These are phyloP conservation scores for Sussaba pulchella DNA, from an alignment of 2,888 invertebrate genomes.

Conservation along the genomic window DNA sequence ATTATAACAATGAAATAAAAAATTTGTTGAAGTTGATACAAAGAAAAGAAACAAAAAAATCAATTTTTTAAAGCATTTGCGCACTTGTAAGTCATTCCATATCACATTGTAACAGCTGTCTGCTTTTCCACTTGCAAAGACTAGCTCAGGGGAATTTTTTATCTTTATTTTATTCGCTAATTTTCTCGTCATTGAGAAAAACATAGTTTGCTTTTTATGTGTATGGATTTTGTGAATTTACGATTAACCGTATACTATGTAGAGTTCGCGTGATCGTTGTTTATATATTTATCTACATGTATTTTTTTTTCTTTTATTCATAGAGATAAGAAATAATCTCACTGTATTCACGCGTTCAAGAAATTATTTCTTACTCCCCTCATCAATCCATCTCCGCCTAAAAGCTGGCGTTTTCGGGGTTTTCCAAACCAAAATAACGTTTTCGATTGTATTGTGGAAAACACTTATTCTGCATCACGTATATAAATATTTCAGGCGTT, in stretches of 20 bases:
- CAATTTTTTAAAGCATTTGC: conserved; percentile 31
- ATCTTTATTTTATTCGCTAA: conserved; percentile 25
- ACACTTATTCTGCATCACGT: conserved; percentile 22
- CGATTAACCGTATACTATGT: not conserved
- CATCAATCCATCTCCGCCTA: too few species aligned
- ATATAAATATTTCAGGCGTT: conserved; percentile 44
- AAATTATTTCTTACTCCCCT: too few species aligned
- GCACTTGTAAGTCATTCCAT: conserved; percentile 72
- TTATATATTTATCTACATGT: not conserved
- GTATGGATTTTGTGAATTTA: not conserved
- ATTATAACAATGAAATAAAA: conserved; percentile 66
- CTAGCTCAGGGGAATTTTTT: conserved; percentile 78
- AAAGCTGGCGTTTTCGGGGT: too few species aligned
- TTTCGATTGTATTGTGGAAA: conserved; percentile 11
- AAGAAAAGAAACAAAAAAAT: conserved; percentile 49
- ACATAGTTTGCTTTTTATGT: not conserved
- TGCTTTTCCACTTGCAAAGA: conserved; percentile 76
- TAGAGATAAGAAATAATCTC: not conserved
- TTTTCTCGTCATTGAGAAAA: conserved; percentile 8
- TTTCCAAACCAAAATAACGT: conserved; percentile 3
- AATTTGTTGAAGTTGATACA: conserved; percentile 71
- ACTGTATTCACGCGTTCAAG: too few species aligned
- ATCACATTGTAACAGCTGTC: conserved; percentile 82
- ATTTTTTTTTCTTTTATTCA: conserved; percentile 4
- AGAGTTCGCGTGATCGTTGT: conserved; percentile 6